phyloP scores from a whole-genome alignment of 2,888 invertebrate genomes.

The Pemphredon lugubris region DNA sequence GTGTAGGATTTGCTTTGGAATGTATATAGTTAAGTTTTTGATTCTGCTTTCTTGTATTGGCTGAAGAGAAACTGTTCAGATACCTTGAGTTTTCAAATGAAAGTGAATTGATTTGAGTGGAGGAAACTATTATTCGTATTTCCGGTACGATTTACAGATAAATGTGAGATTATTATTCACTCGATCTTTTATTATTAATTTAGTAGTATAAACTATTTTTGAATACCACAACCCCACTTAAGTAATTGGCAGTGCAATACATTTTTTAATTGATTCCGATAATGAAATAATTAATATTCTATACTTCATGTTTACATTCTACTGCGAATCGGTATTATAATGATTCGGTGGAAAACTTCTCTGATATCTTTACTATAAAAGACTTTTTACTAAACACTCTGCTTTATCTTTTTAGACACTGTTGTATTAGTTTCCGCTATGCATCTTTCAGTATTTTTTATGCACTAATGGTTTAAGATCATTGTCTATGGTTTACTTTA shows the following conservation, averaged over 20 bases:
- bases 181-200: too few relatives aligned
- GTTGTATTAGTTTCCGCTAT: slow-evolving; percentile 60
- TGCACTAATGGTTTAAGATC: slow-evolving; percentile 65
- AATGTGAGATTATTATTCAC: too few relatives aligned
- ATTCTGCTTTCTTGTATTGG: slow-evolving; percentile 37
- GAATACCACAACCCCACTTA: too few relatives aligned
- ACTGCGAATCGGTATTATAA: background rate
- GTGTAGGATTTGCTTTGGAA: slow-evolving; percentile 38
- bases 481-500: slow-evolving; percentile 68
- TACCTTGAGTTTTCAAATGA: background rate
- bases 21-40: slow-evolving; percentile 38
- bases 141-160: background rate
- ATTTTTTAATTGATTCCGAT: background rate
- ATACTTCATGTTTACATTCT: slow-evolving; percentile 7
- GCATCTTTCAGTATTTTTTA: slow-evolving; percentile 62
- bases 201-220: too few relatives aligned
- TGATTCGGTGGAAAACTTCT: slow-evolving; percentile 17
- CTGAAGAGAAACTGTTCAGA: slow-evolving; percentile 13
- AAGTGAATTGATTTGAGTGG: slow-evolving; percentile 1
- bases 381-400: slow-evolving; percentile 57
- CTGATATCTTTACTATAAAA: slow-evolving; percentile 43
- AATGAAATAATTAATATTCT: background rate
- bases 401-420: slow-evolving; percentile 62
- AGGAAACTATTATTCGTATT: background rate
- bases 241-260: background rate